Base-by-base conservation (phyloP, 2,113 vertebrate genomes). In the Otocyon megalotis region DNA sequence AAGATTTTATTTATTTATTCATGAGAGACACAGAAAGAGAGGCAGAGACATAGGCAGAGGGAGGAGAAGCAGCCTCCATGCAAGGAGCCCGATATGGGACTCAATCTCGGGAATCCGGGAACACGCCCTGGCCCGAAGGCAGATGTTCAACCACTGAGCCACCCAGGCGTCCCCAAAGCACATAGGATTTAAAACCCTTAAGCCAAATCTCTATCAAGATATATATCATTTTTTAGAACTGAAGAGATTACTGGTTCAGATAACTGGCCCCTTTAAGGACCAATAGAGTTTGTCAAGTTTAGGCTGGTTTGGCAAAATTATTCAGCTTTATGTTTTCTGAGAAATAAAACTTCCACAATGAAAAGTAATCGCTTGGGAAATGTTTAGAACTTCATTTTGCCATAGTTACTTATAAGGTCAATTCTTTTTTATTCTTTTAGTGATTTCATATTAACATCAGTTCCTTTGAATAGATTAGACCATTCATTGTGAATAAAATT, bases 171-270 rank as follows among this genome's bases (percentile, higher is more conserved):
- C 37, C 37, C 37, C 37, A 88, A 79, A 96, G 30, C 5, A 88
- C 43, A 48, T 0, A 63, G 50, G 11, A 97, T 35, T 96, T 81
- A n/a, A 80, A 88, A 93, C 19, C 53, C 28, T 86, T 43, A 85
- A 91, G 63, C n/a, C 24, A 91, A 50, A 60, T 76, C 35, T 81
- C 50, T 83, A 50, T 50, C 71, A 85, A 93, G 53, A 80, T 84
- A 85, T 4, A 11, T n/a, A 54, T n/a, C 88, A 85, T 93, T 90
- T 58, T 94, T 96, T 93, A 88, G 74, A 90, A 95, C 12, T 69
- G 67, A 17, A 96, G 65, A 74, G 16, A 69, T 32, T 83, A 83
- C 87, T 67, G 9, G 80, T 80, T 95, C 54, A 88, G 15, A 50
- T 62, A 82, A 43, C 37, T 43, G 37, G 37, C 37, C 4, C 37